Base-by-base conservation (phyloP, 2,113 vertebrate genomes). In the Mustela lutreola region DNA sequence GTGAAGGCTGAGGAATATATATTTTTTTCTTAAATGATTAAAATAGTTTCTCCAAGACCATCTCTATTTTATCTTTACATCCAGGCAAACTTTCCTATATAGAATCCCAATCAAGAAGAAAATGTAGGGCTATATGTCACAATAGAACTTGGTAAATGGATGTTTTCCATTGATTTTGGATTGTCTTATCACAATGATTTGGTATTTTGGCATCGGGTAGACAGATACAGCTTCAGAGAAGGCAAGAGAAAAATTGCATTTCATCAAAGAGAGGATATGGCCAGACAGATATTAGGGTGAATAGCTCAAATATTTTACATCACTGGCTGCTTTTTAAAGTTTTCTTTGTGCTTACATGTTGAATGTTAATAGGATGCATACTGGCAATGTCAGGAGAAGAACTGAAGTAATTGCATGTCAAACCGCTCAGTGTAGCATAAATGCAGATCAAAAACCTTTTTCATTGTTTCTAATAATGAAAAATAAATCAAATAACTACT, bases 31-130 rank as follows among this genome's bases (percentile, higher is more conserved):
- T 96, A 89, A 98, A 92, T 96, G 84, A 96, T 93, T 39, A 95
- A 97, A 96, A 86, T 85, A 92, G 39, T 90, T 97, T 96, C 67
- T 91, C 16, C 42, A 96, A 95, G 48, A 39, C 53, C 48, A 36
- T 93, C 53, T 93, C 85, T 87, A 95, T 96, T 97, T 96, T 96
- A 95, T 87, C 60, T 95, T 93, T 82, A 91, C n/a, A 93, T 26
- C 71, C 67, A 86, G 80, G 26, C 50, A 93, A 95, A 95, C 15
- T 71, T 80, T 21, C 33, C 15, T 73, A 67, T 88, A 85, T 90
- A 78, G 39, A 95, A 75, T 85, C 5, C 45, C 62, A 94, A 42
- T 50, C 71, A 94, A 94, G 73, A 31, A 26, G 81, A 89, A 92
- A 56, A n/a, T 22, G 80, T 60, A 28, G 18, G 58, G 11, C 3